Percentiles rank a stretch among this genome's conserved stretches.
These are phyloP conservation scores for Yponomeuta evonymella DNA, from an alignment of 2,888 invertebrate genomes.

Conservation along the genomic window DNA sequence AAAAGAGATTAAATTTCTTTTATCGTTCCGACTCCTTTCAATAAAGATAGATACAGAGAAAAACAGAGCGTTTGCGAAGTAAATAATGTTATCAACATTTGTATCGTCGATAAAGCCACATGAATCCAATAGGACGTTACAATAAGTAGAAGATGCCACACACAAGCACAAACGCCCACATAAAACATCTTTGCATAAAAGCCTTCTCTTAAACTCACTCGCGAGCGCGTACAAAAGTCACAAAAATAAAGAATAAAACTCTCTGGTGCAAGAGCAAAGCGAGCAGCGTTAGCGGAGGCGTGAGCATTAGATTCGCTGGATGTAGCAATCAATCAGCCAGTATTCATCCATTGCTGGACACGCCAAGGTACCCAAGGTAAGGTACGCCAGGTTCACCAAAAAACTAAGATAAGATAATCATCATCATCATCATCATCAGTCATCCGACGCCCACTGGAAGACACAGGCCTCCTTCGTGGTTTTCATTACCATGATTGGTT, in stretches of 20 bases:
- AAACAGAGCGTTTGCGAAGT: too few species aligned
- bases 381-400: too few species aligned
- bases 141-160: not conserved
- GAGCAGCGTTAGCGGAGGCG: conserved; percentile 29
- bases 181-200: conserved; percentile 17
- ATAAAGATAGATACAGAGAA: too few species aligned
- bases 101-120: not conserved
- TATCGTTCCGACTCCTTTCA: too few species aligned
- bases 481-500: too few species aligned
- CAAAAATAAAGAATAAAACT: conserved; percentile 63
- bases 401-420: too few species aligned
- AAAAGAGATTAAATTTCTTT: too few species aligned
- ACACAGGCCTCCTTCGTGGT: too few species aligned
- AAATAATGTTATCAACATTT: too few species aligned
- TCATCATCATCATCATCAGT: too few species aligned
- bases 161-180: conserved; percentile 2
- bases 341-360: too few species aligned
- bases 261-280: not conserved
- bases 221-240: conserved; percentile 40
- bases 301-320: not conserved
- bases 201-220: conserved; percentile 20
- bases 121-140: not conserved
- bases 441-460: too few species aligned
- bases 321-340: not conserved
- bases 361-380: not conserved